phyloP scores from a whole-genome alignment of 2,113 vertebrate genomes.

The Chascanopsetta lugubris region DNA sequence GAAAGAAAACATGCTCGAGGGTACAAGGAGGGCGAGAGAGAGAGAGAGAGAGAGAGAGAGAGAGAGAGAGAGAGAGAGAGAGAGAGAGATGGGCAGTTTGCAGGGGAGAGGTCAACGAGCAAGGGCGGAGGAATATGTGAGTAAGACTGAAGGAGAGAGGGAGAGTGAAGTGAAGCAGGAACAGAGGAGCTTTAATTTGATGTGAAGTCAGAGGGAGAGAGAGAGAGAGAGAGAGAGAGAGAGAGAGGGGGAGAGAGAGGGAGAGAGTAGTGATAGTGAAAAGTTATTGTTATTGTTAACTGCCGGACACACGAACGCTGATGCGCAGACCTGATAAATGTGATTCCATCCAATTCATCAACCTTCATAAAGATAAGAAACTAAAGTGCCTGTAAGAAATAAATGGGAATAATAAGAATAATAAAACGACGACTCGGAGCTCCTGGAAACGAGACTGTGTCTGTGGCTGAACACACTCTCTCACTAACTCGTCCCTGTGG shows the following conservation, averaged over 20 bases:
- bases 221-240: too few relatives aligned
- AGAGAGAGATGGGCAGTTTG: not conserved
- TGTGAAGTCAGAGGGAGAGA: not conserved
- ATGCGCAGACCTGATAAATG: too few relatives aligned
- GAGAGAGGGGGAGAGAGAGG: too few relatives aligned
- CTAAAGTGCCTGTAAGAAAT: too few relatives aligned
- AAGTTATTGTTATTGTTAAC: too few relatives aligned
- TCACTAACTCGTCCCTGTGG: not conserved
- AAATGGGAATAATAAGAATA: too few relatives aligned
- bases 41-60: not conserved
- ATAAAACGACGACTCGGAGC: too few relatives aligned
- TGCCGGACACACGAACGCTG: too few relatives aligned
- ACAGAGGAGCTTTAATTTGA: not conserved
- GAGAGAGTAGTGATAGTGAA: too few relatives aligned
- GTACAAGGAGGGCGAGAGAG: slow-evolving; percentile 9
- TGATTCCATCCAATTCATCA: too few relatives aligned
- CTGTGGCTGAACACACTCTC: not conserved
- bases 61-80: not conserved
- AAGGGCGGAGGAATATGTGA: slow-evolving; percentile 9
- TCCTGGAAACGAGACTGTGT: too few relatives aligned
- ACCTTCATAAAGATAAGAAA: too few relatives aligned
- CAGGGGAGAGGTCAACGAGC: not conserved
- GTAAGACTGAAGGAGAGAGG: not conserved
- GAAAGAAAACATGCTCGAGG: slow-evolving; percentile 43
- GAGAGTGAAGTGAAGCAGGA: not conserved